Percentiles rank a stretch among this genome's conserved stretches.
These are phyloP conservation scores for Eriosoma lanigerum DNA, from an alignment of 1,140 invertebrate species.

Conservation along the genomic window DNA sequence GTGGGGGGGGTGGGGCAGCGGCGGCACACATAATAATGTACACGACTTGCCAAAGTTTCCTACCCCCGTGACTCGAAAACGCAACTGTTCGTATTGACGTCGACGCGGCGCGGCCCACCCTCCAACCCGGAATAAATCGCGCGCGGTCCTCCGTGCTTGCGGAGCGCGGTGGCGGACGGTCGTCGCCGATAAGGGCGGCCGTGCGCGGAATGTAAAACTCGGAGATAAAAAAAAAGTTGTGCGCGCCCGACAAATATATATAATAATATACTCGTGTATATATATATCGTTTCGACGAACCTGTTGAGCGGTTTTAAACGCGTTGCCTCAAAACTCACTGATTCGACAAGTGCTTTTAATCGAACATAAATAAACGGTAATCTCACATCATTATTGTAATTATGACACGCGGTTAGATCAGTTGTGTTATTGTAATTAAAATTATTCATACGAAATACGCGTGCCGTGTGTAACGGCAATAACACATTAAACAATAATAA, in stretches of 20 bases:
- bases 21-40: not conserved
- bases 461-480: not conserved
- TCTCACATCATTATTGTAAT: no score
- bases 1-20: not conserved
- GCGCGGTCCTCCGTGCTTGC: not conserved
- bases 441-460: not conserved
- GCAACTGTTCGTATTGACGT: conserved; percentile 1
- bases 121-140: no score
- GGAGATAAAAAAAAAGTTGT: not conserved
- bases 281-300: not conserved
- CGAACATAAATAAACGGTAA: no score
- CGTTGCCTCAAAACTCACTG: not conserved
- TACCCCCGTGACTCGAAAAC: not conserved
- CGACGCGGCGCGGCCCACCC: not conserved
- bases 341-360: conserved; percentile 16
- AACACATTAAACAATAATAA: not conserved
- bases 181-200: not conserved
- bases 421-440: not conserved
- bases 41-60: not conserved
- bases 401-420: not conserved
- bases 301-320: conserved; percentile 25
- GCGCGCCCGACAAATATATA: no score
- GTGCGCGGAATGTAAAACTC: not conserved
- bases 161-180: no score
- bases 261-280: no score